phyloP scores from a whole-genome alignment of 2,113 vertebrate species.

The Eublepharis macularius region DNA sequence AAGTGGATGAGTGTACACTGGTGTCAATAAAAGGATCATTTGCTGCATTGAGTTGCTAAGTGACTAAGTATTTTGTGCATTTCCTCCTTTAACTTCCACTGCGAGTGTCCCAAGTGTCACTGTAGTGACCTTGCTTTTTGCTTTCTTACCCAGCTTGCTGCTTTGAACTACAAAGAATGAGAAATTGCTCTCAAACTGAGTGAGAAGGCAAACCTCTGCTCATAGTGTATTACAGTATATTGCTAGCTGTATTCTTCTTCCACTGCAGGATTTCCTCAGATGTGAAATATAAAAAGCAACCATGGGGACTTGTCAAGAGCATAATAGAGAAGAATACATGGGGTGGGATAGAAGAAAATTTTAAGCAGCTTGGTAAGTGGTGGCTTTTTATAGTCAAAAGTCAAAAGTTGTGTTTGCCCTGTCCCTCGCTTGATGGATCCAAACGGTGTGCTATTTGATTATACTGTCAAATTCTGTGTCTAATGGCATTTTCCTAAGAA shows the following conservation, averaged over 20 bases:
- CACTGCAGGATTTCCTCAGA: slow-evolving; percentile 87
- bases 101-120: slow-evolving; percentile 2
- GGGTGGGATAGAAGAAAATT: slow-evolving; percentile 89
- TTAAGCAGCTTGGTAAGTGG: slow-evolving; percentile 89
- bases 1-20: not conserved
- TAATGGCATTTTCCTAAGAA: not conserved
- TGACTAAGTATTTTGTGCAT: not conserved
- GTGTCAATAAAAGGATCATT: not conserved
- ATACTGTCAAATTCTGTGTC: not conserved
- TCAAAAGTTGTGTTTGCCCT: not conserved
- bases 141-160: not conserved
- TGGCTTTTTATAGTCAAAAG: slow-evolving; percentile 13
- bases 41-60: not conserved
- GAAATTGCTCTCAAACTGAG: not conserved
- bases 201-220: slow-evolving; percentile 8
- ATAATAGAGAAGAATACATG: slow-evolving; percentile 97
- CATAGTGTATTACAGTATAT: not conserved
- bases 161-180: slow-evolving; percentile 8
- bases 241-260: slow-evolving; percentile 22
- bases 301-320: slow-evolving; percentile 92
- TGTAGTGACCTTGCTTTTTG: not conserved
- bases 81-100: slow-evolving; percentile 3
- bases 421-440: not conserved
- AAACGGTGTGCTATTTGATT: slow-evolving; percentile 6
- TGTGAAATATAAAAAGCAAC: slow-evolving; percentile 94